A percentile compares a stretch with the other conserved stretches of the same genome.
phyloP scores from a whole-genome alignment of 2,113 vertebrate genomes.

The Brachyhypopomus occidentalis region DNA sequence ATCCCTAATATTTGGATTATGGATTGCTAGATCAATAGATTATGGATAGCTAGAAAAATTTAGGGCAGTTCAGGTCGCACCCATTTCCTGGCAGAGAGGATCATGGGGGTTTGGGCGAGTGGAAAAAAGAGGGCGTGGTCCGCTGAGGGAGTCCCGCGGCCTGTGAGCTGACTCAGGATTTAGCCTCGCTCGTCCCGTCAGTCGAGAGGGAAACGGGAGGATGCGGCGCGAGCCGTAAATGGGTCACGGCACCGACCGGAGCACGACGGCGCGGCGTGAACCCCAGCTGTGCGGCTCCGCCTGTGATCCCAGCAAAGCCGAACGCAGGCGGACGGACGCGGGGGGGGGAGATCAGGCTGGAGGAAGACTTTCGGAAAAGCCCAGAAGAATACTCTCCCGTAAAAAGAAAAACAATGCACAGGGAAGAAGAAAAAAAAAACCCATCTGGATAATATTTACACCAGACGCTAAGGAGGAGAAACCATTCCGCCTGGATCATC shows the following conservation, averaged over 20 bases:
- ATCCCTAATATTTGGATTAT: background rate
- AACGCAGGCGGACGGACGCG: constrained; percentile 7
- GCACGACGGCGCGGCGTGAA: background rate
- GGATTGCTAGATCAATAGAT: background rate
- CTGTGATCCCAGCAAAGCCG: constrained; percentile 1
- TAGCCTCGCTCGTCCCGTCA: background rate
- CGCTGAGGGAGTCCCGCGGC: background rate
- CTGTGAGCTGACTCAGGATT: background rate
- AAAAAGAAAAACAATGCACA: background rate
- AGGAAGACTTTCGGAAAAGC: background rate
- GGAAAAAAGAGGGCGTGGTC: background rate
- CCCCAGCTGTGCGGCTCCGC: background rate
- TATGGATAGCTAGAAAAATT: too few relatives aligned
- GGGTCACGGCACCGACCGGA: constrained; percentile 11
- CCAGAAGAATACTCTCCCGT: background rate
- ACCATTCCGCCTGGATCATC: background rate
- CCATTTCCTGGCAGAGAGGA: too few relatives aligned
- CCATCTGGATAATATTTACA: constrained; percentile 31
- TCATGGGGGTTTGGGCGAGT: too few relatives aligned
- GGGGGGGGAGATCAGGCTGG: background rate
- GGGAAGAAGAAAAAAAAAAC: background rate
- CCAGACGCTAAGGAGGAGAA: background rate
- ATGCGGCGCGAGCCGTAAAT: background rate
- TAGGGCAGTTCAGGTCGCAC: too few relatives aligned
- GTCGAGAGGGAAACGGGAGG: background rate